Evolutionary conservation across 2,113 vertebrate species (phyloP).

Genomic region (Eudyptes chrysolophus): DNA sequence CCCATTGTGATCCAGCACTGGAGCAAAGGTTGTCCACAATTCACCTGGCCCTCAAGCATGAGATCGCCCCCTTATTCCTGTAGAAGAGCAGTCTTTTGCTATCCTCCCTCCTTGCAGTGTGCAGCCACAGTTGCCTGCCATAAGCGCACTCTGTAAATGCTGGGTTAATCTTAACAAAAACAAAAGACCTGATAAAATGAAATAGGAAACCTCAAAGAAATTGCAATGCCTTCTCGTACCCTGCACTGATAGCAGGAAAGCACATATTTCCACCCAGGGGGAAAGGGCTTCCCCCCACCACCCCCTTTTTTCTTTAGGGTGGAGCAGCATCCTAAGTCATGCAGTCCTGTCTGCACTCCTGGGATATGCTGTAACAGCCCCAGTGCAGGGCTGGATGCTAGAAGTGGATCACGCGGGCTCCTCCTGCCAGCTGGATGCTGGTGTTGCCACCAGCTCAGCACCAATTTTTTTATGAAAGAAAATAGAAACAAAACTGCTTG

Average conservation of each 20-base stretch:
- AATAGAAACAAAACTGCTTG: conserved; percentile 71
- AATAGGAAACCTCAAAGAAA: neutral
- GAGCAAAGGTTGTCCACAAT: neutral
- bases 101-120: neutral
- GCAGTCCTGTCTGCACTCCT: neutral
- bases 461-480: conserved; percentile 70
- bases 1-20: fast-evolving
- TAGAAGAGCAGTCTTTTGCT: neutral
- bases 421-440: conserved; percentile 43
- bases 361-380: neutral
- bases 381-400: neutral
- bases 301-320: neutral
- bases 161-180: neutral
- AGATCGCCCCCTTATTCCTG: neutral
- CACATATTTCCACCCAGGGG: neutral
- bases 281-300: neutral
- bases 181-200: neutral
- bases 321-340: neutral
- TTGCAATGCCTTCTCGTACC: neutral
- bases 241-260: neutral
- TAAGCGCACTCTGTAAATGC: fast-evolving
- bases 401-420: neutral
- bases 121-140: neutral
- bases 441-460: conserved; percentile 32
- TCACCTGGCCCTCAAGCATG: neutral